Evolutionary conservation across 1,140 invertebrate genomes (phyloP), one percentile per base, ranked within the genome.

Genomic region (Drosophila micromelanica): DNA sequence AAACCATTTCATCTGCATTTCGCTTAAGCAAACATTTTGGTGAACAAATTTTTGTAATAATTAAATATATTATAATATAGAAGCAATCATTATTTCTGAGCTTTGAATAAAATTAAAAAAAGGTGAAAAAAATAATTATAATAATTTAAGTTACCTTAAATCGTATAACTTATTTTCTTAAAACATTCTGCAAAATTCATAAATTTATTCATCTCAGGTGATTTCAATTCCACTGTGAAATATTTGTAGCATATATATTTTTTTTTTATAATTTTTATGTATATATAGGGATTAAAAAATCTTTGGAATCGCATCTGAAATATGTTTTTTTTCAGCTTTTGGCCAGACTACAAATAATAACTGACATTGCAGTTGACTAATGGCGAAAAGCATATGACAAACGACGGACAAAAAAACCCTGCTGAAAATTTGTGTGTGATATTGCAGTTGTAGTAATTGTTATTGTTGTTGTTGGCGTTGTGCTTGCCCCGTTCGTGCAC

Each of bases 401-500:
- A 72, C 40, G 59, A 54, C 17, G 20, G 9, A 57, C 17, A 23
- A 38, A 48, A 11, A 7, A 30, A 51, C 9, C 9, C 48, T 56
- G 64, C 59, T 62, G 78, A 40, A 57, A 64, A 73, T 56, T 15
- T 49, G 27, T 62, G 35, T 57, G 45, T 20, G 15, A 23, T 32
- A 27, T 15, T 56, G 38, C 43, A 37, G 59, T 62, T 70, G 43
- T 60, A 11, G 42, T 17, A 40, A 51, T 61, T 70, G 63, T 62
- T 64, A 27, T 43, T 60, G 35, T 77, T 82, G 69, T 81, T 74
- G 51, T 46, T 52, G 42, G 17, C 46, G 17, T 23, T 52, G 51
- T 45, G 73, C 49, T 60, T 55, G 64, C n/a, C 43, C 61, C 69
- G 82, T 63, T 76, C 81, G 75, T 89, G 82, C 82, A 89, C 80